These are phyloP conservation scores for Orchesellides sinensis DNA, from an alignment of 2,888 invertebrate genomes.

Conservation along the genomic window DNA sequence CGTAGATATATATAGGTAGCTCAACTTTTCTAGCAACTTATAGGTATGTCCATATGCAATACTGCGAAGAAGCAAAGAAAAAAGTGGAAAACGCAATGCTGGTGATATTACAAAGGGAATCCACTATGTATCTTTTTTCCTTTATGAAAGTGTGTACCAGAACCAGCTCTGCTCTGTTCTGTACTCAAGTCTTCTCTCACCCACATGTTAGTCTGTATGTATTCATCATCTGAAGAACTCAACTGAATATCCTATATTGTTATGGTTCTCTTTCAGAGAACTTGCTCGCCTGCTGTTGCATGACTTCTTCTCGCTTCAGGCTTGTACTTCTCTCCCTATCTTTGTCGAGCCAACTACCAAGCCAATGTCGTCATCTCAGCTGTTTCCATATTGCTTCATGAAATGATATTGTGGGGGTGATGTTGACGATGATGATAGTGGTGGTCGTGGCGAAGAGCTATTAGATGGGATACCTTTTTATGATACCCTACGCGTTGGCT, in stretches of 20 bases:
- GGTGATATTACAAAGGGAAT: background rate
- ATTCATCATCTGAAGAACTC: background rate
- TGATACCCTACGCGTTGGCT: background rate
- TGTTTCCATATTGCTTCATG: slow-evolving; percentile 36
- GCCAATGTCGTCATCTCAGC: slow-evolving; percentile 55
- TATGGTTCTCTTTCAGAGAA: background rate
- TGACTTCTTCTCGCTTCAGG: slow-evolving; percentile 4
- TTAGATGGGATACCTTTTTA: background rate
- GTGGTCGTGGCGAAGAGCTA: background rate
- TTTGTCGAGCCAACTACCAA: slow-evolving; percentile 6
- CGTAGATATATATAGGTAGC: background rate
- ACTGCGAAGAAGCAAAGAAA: background rate
- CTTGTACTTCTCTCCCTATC: background rate
- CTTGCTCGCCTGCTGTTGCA: background rate
- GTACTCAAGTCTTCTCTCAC: background rate
- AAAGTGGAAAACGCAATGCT: slow-evolving; percentile 9
- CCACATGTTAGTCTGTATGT: background rate
- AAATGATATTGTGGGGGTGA: background rate
- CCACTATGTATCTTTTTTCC: background rate
- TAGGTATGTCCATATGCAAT: background rate
- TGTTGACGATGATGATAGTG: slow-evolving; percentile 2
- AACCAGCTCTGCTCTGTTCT: background rate
- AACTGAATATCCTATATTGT: slow-evolving; percentile 1
- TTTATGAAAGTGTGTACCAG: background rate
- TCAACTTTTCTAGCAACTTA: background rate